A percentile compares a stretch with the other conserved stretches of the same genome.
These are phyloP conservation scores for Nezara viridula DNA, from an alignment of 2,888 invertebrate genomes.

Conservation along the genomic window DNA sequence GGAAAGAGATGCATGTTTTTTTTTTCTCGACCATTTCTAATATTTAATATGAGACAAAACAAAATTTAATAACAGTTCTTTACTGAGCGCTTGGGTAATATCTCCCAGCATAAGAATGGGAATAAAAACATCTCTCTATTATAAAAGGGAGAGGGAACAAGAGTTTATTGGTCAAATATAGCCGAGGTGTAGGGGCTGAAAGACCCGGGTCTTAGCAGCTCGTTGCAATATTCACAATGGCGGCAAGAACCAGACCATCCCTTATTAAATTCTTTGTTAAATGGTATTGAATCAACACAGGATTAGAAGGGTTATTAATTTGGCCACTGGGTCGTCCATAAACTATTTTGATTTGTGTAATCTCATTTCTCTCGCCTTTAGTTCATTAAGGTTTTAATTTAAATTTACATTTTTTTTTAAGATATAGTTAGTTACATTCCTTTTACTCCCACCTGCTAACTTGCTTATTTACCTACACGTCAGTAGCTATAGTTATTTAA, in stretches of 20 bases:
- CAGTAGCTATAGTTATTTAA: too few species aligned
- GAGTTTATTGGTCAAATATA: constrained; percentile 5
- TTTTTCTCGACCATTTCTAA: background rate
- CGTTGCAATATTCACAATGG: background rate
- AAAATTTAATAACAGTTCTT: background rate
- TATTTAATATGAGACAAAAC: background rate
- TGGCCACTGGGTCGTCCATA: background rate
- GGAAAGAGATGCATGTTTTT: background rate
- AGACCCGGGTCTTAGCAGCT: background rate
- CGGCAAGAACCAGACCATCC: background rate
- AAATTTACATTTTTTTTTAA: too few species aligned
- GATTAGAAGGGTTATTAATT: background rate
- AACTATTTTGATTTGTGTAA: background rate
- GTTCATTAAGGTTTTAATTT: background rate
- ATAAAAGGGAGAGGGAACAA: background rate
- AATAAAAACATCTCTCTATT: background rate
- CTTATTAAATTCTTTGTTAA: constrained; percentile 25
- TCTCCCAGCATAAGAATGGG: background rate
- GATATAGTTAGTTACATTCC: too few species aligned
- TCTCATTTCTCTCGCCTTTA: background rate
- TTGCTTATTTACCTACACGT: too few species aligned
- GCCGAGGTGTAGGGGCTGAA: background rate
- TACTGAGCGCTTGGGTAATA: background rate
- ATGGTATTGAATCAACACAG: background rate
- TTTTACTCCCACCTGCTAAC: too few species aligned